Evolutionary conservation across 2,113 vertebrate genomes (phyloP), one percentile per base, ranked within the genome.

Genomic region (Chaetodon auriga): DNA sequence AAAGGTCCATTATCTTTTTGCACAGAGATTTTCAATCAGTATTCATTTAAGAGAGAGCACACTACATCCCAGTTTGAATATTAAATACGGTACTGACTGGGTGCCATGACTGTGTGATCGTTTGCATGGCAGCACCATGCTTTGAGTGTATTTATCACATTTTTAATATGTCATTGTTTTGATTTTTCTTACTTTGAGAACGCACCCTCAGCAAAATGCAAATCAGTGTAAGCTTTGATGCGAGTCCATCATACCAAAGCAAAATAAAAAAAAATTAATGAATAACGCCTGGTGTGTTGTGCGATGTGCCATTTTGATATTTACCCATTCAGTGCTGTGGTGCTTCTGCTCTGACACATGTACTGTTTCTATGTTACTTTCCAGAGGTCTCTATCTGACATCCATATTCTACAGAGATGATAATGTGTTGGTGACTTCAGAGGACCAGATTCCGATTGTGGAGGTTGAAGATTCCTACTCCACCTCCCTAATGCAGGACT

Each of bases 391-490:
- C 45, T 97, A 97, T 83, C 84, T 98, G 84, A 94, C 95, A 1
- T 94, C 96, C 55, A 95, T 98, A 85, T 95, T 97, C 92, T 97
- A 98, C 92, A 95, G 96, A 91, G 97, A 97, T 0, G 97, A 97
- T 81, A 96, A 94, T 30, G 90, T 98, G 45, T 61, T 98, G 81
- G 96, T 98, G 78, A 98, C 97, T 1, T 94, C 96, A 0, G 97
- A 98, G 68, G 97, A 98, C 46, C 97, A 98, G 95, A 95, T 98
- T 88, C 97, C 97, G 0, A 94, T 98, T 25, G 96, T 98, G 30
- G 97, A 98, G 90, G 96, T 97, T 23, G 97, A 98, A 45, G 97
- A 97, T 80, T 97, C 96, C 11, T 97, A 96, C 85, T 95, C 97
- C n/a, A 97, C 96, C 85, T 96, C 96, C 19, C 95, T 97, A 13